These are phyloP conservation scores for Rhynchophorus ferrugineus DNA, from an alignment of 1,140 invertebrate species.

Conservation along the genomic window DNA sequence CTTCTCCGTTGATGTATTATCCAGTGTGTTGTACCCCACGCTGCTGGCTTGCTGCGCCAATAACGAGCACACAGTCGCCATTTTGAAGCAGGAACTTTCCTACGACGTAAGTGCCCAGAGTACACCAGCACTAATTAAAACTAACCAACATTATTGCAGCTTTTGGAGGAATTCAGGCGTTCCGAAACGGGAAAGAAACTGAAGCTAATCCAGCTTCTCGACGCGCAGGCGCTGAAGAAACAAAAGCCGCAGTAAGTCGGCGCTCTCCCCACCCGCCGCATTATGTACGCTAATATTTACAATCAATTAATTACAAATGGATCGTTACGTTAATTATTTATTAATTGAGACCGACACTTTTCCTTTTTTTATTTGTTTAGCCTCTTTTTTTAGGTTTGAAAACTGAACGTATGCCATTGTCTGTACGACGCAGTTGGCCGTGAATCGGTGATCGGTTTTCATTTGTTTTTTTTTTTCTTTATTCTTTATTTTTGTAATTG, in stretches of 20 bases:
- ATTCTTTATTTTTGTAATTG: too few species aligned
- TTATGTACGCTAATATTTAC: not conserved
- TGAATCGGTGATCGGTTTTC: too few species aligned
- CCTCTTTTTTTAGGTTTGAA: not conserved
- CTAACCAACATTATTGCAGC: constrained; percentile 39
- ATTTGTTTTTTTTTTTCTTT: too few species aligned
- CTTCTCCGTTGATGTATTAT: constrained; percentile 70
- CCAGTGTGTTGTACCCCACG: constrained; percentile 77
- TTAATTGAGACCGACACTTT: too few species aligned
- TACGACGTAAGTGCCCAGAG: constrained; percentile 55
- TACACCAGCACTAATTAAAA: not conserved
- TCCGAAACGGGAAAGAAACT: constrained; percentile 54
- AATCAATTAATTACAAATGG: too few species aligned
- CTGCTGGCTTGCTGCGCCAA: constrained; percentile 71
- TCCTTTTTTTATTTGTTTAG: too few species aligned
- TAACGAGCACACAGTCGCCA: constrained; percentile 58
- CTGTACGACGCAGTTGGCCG: not conserved
- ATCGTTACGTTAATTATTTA: too few species aligned
- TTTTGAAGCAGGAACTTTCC: constrained; percentile 74
- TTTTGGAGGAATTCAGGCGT: constrained; percentile 57
- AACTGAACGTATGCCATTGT: not conserved
- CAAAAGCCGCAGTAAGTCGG: not conserved
- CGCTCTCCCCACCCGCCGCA: not conserved
- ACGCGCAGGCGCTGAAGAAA: not conserved
- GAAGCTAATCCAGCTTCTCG: constrained; percentile 45